A percentile compares a stretch with the other conserved stretches of the same genome.
Evolutionary conservation across 2,888 invertebrate genomes (phyloP).

Genomic region (Lutraria lutraria): DNA sequence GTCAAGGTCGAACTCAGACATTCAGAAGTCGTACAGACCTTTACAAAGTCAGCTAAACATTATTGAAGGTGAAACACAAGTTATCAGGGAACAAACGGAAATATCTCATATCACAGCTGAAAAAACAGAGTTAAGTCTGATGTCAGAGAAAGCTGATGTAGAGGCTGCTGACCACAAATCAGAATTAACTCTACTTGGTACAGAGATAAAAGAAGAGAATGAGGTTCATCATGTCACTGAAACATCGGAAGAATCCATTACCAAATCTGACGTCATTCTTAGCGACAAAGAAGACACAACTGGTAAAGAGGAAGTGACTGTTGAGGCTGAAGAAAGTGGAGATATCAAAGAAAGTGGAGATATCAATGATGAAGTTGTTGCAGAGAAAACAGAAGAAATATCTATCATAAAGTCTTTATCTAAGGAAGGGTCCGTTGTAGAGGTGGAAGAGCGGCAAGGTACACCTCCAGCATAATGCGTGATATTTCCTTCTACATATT

Average conservation of each 20-base stretch:
- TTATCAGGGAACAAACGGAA: conserved; percentile 70
- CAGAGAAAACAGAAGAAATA: conserved; percentile 27
- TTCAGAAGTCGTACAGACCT: conserved; percentile 52
- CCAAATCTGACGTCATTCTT: not conserved
- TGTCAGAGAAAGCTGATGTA: conserved; percentile 50
- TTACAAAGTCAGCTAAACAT: conserved; percentile 64
- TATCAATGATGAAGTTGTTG: conserved; percentile 33
- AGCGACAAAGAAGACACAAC: conserved; percentile 31
- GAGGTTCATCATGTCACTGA: conserved; percentile 23
- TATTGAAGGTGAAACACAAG: conserved; percentile 61
- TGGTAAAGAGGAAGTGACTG: conserved; percentile 32
- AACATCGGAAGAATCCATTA: not conserved
- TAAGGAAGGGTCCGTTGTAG: conserved; percentile 39
- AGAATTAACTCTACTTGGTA: conserved; percentile 41
- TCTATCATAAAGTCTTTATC: conserved; percentile 45
- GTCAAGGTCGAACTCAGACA: conserved; percentile 53
- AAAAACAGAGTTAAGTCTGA: conserved; percentile 49
- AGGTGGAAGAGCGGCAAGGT: conserved; percentile 43
- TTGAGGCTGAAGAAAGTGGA: conserved; percentile 30
- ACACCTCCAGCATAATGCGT: conserved; percentile 17
- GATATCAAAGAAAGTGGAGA: conserved; percentile 21
- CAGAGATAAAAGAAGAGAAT: conserved; percentile 56
- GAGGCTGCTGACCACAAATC: conserved; percentile 42
- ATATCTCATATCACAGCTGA: conserved; percentile 63
- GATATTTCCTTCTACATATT: not conserved